A percentile compares a stretch with the other conserved stretches of the same genome.
Evolutionary conservation across 2,113 vertebrate genomes (phyloP).

Genomic region (Lichenostomus cassidix): DNA sequence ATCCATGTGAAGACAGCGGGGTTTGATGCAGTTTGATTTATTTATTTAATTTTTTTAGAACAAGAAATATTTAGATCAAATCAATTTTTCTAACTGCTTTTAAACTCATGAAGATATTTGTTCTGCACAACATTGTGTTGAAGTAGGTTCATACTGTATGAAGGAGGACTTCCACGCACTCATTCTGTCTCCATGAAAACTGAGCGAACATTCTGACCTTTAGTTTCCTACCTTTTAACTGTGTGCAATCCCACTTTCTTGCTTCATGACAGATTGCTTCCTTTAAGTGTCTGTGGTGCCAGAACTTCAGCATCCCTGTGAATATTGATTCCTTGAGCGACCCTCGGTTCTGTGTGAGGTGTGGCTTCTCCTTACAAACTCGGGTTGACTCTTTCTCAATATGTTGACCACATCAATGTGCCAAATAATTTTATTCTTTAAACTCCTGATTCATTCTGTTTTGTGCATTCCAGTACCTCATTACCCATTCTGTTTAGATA

Average conservation of each 20-base stretch:
- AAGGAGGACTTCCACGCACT: background rate
- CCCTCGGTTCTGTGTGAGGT: background rate
- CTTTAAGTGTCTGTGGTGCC: background rate
- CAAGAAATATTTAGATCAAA: background rate
- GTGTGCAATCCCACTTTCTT: background rate
- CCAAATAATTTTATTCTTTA: background rate
- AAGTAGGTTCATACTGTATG: background rate
- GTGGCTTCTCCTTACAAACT: background rate
- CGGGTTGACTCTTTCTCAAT: background rate
- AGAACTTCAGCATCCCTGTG: background rate
- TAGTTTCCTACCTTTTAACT: background rate
- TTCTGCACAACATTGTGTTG: background rate
- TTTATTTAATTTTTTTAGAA: background rate
- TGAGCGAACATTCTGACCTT: background rate
- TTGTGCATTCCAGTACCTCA: background rate
- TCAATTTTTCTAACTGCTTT: background rate
- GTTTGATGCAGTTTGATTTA: background rate
- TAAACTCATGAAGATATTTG: background rate
- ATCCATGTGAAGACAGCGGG: fast-evolving
- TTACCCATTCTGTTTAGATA: background rate
- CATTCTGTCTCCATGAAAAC: background rate
- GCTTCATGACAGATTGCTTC: background rate
- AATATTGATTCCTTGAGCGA: background rate
- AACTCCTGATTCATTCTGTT: background rate
- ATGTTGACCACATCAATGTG: background rate